These are phyloP conservation scores for Tigriopus japonicus DNA, from an alignment of 1,140 invertebrate genomes.

Conservation along the genomic window DNA sequence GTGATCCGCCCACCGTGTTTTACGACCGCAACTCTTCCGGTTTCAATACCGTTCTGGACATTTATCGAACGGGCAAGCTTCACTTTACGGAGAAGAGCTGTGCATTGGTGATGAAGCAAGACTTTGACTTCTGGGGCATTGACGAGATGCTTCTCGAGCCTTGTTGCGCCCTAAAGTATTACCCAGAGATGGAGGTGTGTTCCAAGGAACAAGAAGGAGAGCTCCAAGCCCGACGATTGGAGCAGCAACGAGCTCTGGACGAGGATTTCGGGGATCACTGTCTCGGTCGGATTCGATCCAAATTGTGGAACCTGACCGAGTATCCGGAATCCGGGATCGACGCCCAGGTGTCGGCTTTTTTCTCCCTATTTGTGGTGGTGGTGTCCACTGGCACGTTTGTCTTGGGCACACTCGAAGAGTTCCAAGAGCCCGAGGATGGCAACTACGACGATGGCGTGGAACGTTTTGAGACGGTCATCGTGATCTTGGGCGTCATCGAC, in stretches of 20 bases:
- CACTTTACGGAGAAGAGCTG: slow-evolving; percentile 11
- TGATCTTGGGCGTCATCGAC: background rate
- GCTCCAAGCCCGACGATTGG: background rate
- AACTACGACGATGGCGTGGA: background rate
- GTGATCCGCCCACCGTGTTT: background rate
- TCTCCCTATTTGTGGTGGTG: background rate
- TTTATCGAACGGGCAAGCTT: background rate
- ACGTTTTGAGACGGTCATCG: background rate
- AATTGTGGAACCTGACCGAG: slow-evolving; percentile 14
- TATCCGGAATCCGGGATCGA: slow-evolving; percentile 6
- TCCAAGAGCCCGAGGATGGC: background rate
- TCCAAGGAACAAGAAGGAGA: slow-evolving; percentile 7
- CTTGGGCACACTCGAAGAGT: background rate
- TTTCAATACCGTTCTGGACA: slow-evolving; percentile 7
- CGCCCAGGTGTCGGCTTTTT: slow-evolving; percentile 2
- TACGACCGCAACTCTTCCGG: background rate
- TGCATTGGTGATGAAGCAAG: slow-evolving; percentile 1
- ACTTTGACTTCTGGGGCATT: slow-evolving; percentile 11
- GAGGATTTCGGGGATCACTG: slow-evolving; percentile 9
- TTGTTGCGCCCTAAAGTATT: slow-evolving; percentile 13
- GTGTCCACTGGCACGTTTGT: slow-evolving; percentile 10
- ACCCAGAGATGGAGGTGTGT: slow-evolving; percentile 13
- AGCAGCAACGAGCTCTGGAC: background rate
- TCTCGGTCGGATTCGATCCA: slow-evolving; percentile 3
- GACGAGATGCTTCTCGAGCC: slow-evolving; percentile 13